Percentiles rank a stretch among this genome's conserved stretches.
Evolutionary conservation across 2,797 vertebrate species (phyloP).

Genomic region (Cercopithecus mitis): DNA sequence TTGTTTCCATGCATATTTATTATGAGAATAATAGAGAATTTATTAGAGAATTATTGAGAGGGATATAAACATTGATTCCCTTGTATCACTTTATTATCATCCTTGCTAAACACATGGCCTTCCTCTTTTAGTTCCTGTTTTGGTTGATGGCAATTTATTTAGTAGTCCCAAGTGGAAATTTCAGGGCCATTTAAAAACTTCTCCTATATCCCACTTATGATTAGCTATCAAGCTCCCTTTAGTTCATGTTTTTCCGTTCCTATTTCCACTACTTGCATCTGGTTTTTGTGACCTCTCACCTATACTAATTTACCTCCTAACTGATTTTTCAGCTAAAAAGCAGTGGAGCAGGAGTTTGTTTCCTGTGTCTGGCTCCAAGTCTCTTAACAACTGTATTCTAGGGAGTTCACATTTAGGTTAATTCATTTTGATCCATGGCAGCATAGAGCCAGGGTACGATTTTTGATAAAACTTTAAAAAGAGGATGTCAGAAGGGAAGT

Average conservation of each 20-base stretch:
- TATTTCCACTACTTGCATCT: not conserved
- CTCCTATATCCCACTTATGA: not conserved
- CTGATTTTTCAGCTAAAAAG: conserved; percentile 7
- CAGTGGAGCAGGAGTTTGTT: not conserved
- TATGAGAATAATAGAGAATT: not conserved
- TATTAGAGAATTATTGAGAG: not conserved
- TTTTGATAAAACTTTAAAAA: not conserved
- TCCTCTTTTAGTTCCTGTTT: not conserved
- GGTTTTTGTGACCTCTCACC: not conserved
- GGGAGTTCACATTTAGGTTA: not conserved
- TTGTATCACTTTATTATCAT: not conserved
- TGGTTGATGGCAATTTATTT: not conserved
- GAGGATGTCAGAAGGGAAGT: not conserved
- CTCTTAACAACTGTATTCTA: not conserved
- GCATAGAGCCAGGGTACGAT: not conserved
- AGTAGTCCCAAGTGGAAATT: not conserved
- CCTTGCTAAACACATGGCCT: not conserved
- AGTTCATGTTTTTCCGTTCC: not conserved
- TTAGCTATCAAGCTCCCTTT: not conserved
- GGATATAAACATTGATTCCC: not conserved
- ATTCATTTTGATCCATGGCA: not conserved
- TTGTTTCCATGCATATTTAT: not conserved
- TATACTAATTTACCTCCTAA: not conserved
- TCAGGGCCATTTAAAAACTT: not conserved
- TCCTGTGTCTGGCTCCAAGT: not conserved